Percentiles rank a stretch among this genome's conserved stretches.
These are phyloP conservation scores for Helostoma temminkii DNA, from an alignment of 2,797 vertebrate species.

Conservation along the genomic window DNA sequence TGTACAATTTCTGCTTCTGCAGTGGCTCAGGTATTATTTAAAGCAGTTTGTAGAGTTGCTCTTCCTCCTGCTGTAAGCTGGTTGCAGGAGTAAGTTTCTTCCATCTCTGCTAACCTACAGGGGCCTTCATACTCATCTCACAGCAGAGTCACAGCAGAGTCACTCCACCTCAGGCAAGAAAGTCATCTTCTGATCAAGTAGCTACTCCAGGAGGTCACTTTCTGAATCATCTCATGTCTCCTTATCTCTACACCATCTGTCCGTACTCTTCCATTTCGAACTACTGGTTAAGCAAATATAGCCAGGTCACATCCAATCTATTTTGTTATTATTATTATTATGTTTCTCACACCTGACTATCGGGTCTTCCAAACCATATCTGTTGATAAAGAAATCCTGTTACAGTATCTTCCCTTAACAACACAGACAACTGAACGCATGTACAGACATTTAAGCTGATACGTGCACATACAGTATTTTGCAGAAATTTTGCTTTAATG, in stretches of 20 bases:
- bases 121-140: constrained; percentile 7
- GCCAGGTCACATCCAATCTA: too few species aligned
- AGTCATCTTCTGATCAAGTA: background rate
- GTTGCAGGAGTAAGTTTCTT: constrained; percentile 5
- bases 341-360: too few species aligned
- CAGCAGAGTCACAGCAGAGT: background rate
- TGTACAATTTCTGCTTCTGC: background rate
- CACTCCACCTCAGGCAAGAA: constrained; percentile 3
- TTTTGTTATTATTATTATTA: too few species aligned
- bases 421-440: too few species aligned
- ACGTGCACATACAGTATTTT: background rate
- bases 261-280: background rate
- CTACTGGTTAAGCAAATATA: too few species aligned
- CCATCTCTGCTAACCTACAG: background rate
- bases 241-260: background rate
- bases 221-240: constrained; percentile 15
- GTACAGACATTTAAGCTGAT: background rate
- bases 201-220: constrained; percentile 1
- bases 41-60: background rate
- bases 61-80: background rate
- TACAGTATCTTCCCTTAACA: too few species aligned
- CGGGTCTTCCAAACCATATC: too few species aligned
- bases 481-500: constrained; percentile 10
- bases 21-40: background rate
- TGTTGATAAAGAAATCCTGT: too few species aligned